These are phyloP conservation scores for Poecilus cupreus DNA, from an alignment of 2,888 invertebrate genomes.

Conservation along the genomic window DNA sequence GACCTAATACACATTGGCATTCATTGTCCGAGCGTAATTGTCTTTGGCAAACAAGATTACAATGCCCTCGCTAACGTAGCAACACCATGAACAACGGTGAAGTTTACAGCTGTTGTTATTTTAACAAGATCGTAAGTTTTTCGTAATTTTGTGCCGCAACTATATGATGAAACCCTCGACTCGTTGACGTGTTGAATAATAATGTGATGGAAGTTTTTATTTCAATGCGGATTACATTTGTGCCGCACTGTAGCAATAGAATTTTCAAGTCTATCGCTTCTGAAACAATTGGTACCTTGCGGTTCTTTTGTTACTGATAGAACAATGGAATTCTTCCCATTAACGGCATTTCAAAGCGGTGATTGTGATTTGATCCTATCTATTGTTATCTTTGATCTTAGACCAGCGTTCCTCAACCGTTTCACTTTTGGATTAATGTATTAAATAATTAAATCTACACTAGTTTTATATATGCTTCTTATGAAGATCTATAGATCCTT, in stretches of 20 bases:
- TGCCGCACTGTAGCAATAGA: conserved; percentile 24
- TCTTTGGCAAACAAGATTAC: conserved; percentile 18
- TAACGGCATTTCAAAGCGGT: conserved; percentile 50
- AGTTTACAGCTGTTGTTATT: too few species aligned
- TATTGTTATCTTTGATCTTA: conserved; percentile 25
- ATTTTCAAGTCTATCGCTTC: conserved; percentile 22
- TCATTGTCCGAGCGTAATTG: conserved; percentile 29
- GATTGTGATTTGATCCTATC: conserved; percentile 30
- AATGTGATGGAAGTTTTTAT: conserved; percentile 11
- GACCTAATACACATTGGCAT: neutral
- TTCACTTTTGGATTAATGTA: neutral
- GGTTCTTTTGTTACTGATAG: conserved; percentile 48
- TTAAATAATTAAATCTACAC: too few species aligned
- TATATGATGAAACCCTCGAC: neutral
- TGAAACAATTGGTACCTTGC: conserved; percentile 48
- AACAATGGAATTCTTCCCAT: conserved; percentile 54
- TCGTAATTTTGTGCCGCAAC: neutral
- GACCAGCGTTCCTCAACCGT: neutral
- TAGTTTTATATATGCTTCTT: too few species aligned
- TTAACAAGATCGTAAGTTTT: too few species aligned
- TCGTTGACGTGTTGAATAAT: conserved; percentile 10
- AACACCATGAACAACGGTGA: too few species aligned
- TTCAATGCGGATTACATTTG: conserved; percentile 12
- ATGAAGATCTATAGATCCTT: too few species aligned
- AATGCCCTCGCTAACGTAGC: neutral